Conservation (phyloP, 1,140 invertebrate genomes). For the Drosophila novamexicana region DNA sequence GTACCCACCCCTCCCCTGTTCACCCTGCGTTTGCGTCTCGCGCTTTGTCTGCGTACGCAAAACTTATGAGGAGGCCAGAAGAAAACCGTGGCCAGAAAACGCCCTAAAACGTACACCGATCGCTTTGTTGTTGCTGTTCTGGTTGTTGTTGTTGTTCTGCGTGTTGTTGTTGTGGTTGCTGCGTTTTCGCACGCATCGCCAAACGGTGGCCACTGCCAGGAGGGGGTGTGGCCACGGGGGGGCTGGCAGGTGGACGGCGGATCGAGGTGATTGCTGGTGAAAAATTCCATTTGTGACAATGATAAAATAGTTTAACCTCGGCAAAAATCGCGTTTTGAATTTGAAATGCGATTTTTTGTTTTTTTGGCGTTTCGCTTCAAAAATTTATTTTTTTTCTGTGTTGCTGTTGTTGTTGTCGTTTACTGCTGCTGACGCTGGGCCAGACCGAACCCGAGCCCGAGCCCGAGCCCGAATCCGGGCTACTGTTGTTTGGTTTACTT, state of each 20-base stretch:
- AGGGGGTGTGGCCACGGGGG: constrained; percentile 27
- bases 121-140: constrained; percentile 21
- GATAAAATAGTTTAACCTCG: constrained; percentile 83
- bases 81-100: constrained; percentile 79
- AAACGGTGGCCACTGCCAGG: constrained; percentile 49
- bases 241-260: constrained; percentile 44
- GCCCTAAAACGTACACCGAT: constrained; percentile 75
- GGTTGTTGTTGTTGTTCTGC: neutral
- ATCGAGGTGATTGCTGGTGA: constrained; percentile 69
- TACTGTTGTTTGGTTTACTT: constrained; percentile 47
- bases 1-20: constrained; percentile 9
- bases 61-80: constrained; percentile 62
- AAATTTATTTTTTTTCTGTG: constrained; percentile 50
- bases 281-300: constrained; percentile 83
- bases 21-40: neutral
- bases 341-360: constrained; percentile 68
- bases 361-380: constrained; percentile 71
- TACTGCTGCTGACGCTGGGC: constrained; percentile 41
- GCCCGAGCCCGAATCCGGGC: constrained; percentile 28
- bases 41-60: constrained; percentile 59
- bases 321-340: constrained; percentile 80
- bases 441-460: neutral
- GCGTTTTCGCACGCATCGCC: constrained; percentile 77
- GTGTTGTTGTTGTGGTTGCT: constrained; percentile 50
- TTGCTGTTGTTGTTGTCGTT: constrained; percentile 8